These are phyloP conservation scores for Brachionus calyciflorus DNA, from an alignment of 1,140 invertebrate species.

Conservation along the genomic window DNA sequence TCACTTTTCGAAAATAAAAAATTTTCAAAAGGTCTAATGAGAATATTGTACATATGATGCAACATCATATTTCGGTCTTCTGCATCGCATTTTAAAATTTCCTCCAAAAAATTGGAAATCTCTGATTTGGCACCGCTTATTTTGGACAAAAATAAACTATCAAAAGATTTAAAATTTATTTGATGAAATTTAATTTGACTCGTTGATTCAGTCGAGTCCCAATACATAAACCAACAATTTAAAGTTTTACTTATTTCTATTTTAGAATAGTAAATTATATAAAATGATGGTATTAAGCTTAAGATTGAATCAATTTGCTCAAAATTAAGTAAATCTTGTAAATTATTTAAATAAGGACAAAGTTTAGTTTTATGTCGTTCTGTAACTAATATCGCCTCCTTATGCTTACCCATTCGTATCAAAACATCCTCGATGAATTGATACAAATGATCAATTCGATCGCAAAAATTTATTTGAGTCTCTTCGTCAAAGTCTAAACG, in stretches of 20 bases:
- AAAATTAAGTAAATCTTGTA: constrained; percentile 19
- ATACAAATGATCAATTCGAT: constrained; percentile 21
- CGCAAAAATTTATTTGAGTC: neutral
- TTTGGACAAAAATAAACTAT: constrained; percentile 41
- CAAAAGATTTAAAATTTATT: constrained; percentile 30
- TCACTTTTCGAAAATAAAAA: neutral
- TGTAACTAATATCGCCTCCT: constrained; percentile 25
- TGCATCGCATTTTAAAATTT: neutral
- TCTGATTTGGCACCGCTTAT: constrained; percentile 4
- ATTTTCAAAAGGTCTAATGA: constrained; percentile 10
- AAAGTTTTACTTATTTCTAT: constrained; percentile 25
- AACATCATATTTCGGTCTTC: neutral
- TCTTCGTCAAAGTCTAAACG: constrained; percentile 45
- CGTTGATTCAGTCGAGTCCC: neutral
- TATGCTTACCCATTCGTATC: constrained; percentile 17
- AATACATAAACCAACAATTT: constrained; percentile 23
- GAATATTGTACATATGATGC: constrained; percentile 12
- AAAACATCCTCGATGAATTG: constrained; percentile 9
- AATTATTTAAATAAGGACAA: neutral
- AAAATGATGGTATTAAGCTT: neutral
- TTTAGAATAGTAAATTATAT: neutral
- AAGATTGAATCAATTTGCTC: constrained; percentile 40
- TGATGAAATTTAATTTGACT: constrained; percentile 26
- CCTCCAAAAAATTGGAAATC: constrained; percentile 12
- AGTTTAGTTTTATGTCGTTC: constrained; percentile 24